Conservation (phyloP, 2,888 invertebrate genomes). For the Ornithoptera alexandrae region DNA sequence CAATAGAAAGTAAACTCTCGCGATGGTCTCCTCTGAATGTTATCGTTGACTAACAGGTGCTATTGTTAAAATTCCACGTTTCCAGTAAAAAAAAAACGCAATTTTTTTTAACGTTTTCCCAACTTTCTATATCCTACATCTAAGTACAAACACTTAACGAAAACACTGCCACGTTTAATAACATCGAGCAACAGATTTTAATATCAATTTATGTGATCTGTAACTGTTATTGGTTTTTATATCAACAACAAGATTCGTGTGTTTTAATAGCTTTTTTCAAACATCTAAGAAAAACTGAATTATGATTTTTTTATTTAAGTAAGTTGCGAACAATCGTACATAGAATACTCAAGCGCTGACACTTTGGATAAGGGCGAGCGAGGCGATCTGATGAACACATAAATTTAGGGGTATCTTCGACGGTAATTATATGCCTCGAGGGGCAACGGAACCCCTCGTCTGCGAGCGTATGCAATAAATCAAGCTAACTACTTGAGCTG, state of each 20-base stretch:
- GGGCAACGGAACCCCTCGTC: conserved; percentile 43
- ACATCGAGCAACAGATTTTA: too few species aligned
- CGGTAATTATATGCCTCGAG: conserved; percentile 59
- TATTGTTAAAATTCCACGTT: conserved; percentile 49
- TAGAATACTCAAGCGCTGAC: conserved; percentile 28
- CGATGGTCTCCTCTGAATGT: conserved; percentile 38
- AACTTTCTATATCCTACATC: conserved; percentile 10
- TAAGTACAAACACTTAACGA: too few species aligned
- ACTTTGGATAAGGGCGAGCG: conserved; percentile 30
- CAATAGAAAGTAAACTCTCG: conserved; percentile 70
- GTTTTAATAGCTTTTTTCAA: too few species aligned
- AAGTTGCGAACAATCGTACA: conserved; percentile 5
- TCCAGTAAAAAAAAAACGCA: conserved; percentile 28
- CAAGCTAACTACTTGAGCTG: conserved; percentile 55
- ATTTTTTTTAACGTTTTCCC: conserved; percentile 20
- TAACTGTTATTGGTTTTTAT: too few species aligned
- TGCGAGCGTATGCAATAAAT: conserved; percentile 57
- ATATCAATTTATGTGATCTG: not conserved
- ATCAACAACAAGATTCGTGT: too few species aligned
- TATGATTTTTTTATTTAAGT: not conserved
- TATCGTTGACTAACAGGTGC: conserved; percentile 43
- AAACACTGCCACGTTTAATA: too few species aligned
- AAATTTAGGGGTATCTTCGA: conserved; percentile 36
- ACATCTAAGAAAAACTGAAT: too few species aligned
- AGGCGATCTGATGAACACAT: conserved; percentile 34